Base-by-base conservation (phyloP, 2,113 vertebrate genomes). In the Sander vitreus region DNA sequence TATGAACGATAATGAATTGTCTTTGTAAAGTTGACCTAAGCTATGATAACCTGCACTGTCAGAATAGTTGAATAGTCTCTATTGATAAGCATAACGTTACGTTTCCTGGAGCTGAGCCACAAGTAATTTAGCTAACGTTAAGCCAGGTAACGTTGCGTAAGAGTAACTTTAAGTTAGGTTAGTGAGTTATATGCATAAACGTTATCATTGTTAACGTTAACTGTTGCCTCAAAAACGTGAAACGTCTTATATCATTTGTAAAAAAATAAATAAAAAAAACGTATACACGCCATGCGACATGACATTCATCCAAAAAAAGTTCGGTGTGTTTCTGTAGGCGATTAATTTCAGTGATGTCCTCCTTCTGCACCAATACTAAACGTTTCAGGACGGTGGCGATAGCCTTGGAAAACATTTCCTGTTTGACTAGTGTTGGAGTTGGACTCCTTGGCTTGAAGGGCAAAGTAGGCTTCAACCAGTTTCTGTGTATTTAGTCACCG, bases 391-490 rank as follows among this genome's bases (percentile, higher is more conserved):
- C 62, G 59, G 27, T 27, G 73, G 68, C 23, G 10, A 63, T 16
- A 16, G 19, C 15, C 16, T 1, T n/a, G 2, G 39, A 63, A 25
- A 5, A 18, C 3, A 16, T 33, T 57, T 71, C 47, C 39, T 68
- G 79, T 83, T 66, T 63, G 36, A 76, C 81, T 23, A 39, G 30
- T 74, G 6, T 15, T n/a, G 3, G 10, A 58, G 10, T 60, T 21
- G 10, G 21, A 19, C 16, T 60, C 0, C 51, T 67, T 71, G 33
- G 23, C 19, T 54, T 45, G 12, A 63, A 57, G 7, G 13, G 0
- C 12, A 53, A 45, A 39, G 10, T 6, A 39, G 19, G 15, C 10
- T 21, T 66, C 15, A 50, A 19, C 3, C 21, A 54, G 53, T 83
- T 25, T 79, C n/a, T 73, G 19, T 85, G 18, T 12, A 25, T 25